phyloP scores from a whole-genome alignment of 2,888 invertebrate species.

The Ceraclea dissimilis region DNA sequence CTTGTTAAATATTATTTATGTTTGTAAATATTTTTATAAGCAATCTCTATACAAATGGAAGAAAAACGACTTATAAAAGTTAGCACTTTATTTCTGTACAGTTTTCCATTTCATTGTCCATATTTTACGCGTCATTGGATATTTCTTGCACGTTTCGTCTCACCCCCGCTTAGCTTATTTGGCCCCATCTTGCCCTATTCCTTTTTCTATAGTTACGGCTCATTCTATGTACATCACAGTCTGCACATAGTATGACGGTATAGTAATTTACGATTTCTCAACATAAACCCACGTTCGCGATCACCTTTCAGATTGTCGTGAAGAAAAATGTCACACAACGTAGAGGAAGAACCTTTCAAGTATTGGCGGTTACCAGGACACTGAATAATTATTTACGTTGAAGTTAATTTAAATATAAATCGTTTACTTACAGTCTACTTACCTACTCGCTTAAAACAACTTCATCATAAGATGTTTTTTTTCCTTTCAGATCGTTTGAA shows the following conservation, averaged over 20 bases:
- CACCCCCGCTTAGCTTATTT: neutral
- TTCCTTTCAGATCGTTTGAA: no score
- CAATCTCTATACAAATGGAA: neutral
- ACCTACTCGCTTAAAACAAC: no score
- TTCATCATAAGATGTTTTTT: no score
- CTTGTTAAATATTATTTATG: no score
- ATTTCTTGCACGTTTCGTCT: neutral
- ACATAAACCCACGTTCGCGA: neutral
- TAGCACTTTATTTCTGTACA: neutral
- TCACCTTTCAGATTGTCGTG: neutral
- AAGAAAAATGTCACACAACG: neutral
- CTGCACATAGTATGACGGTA: no score
- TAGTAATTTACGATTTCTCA: neutral
- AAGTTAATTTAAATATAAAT: no score
- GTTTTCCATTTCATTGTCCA: neutral
- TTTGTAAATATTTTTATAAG: no score
- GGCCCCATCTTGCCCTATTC: neutral
- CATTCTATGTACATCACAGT: neutral
- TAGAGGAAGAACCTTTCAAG: neutral
- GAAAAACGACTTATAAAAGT: neutral
- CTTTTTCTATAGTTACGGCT: neutral
- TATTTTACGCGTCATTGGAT: slow-evolving; percentile 2
- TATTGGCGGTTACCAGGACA: neutral
- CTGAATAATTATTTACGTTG: neutral
- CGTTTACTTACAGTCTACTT: no score